Base-by-base conservation (phyloP, 1,140 invertebrate species). In the Araneus ventricosus region DNA sequence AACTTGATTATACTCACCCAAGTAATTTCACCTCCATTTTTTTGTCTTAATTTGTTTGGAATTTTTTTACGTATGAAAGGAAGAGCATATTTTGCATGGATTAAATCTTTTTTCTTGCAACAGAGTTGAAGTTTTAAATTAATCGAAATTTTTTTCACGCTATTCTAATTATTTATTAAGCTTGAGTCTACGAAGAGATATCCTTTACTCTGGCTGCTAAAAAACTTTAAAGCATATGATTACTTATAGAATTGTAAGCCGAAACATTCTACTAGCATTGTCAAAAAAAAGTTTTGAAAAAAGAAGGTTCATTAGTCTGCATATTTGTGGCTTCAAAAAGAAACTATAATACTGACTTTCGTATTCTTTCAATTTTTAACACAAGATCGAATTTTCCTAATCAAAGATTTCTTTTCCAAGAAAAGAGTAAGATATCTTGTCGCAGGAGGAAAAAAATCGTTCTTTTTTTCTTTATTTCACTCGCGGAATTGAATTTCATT, bases 401-500 rank as follows among this genome's bases (percentile, higher is more conserved):
- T 75, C 67, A 75, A 75, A 75, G 67, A 75, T 75, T 75, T 34
- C 67, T 75, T 75, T 75, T 75, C 67, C 3, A 1, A 20, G 67
- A 75, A 75, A 75, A 30, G 67, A 27, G 67, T 75, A 4, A 30
- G 67, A 20, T 75, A 75, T 75, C 67, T 75, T 20, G 67, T 75
- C 67, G 14, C 30, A 37, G 8, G 3, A 30, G 27, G 27, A 7
- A 67, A 67, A 67, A n/a, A 67, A 67, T 1, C 27, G 0, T 70
- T 70, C 30, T 34, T 70, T 30, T 70, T 67, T 67, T 70, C n/a
- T n/a, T 75, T 37, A 8, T 39, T 67, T 67, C 39, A 67, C n/a
- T 70, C 86, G 3, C 41, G 61, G 59, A 88, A 88, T 88, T 61
- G 86, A 88, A 88, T 88, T 88, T 88, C 86, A 67, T 88, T 67